Evolutionary conservation across 2,888 invertebrate genomes (phyloP).

Genomic region (Abscondita cerata): DNA sequence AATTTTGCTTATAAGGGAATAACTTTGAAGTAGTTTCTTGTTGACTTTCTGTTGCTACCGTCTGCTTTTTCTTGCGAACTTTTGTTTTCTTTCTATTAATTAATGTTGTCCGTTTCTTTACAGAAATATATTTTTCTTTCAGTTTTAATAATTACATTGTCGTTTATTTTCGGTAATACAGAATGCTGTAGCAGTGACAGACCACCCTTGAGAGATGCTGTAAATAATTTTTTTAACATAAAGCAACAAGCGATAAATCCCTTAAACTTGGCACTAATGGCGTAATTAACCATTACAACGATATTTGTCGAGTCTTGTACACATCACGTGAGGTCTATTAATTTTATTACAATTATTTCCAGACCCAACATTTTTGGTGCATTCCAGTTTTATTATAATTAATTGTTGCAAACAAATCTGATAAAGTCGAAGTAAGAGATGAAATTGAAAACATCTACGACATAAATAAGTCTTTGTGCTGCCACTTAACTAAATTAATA

Average conservation of each 20-base stretch:
- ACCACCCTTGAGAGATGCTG: constrained; percentile 14
- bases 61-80: constrained; percentile 12
- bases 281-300: constrained; percentile 28
- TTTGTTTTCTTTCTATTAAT: constrained; percentile 14
- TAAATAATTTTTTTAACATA: constrained; percentile 23
- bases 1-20: constrained; percentile 21
- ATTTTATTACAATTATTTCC: constrained; percentile 24
- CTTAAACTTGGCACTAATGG: constrained; percentile 26
- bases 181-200: neutral
- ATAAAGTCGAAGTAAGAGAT: too few relatives aligned
- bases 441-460: too few relatives aligned
- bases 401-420: too few relatives aligned
- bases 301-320: constrained; percentile 25
- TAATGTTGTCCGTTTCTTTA: constrained; percentile 26
- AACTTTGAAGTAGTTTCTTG: constrained; percentile 28
- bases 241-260: constrained; percentile 17
- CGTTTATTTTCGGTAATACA: neutral
- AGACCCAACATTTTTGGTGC: constrained; percentile 12
- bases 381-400: neutral
- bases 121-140: constrained; percentile 19
- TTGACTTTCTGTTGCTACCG: constrained; percentile 26
- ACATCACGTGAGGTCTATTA: constrained; percentile 20
- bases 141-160: too few relatives aligned
- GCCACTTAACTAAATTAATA: too few relatives aligned
- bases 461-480: too few relatives aligned